Percentiles rank a stretch among this genome's conserved stretches.
Conservation (phyloP, 2,888 invertebrate genomes). For the Amiota mariae region DNA sequence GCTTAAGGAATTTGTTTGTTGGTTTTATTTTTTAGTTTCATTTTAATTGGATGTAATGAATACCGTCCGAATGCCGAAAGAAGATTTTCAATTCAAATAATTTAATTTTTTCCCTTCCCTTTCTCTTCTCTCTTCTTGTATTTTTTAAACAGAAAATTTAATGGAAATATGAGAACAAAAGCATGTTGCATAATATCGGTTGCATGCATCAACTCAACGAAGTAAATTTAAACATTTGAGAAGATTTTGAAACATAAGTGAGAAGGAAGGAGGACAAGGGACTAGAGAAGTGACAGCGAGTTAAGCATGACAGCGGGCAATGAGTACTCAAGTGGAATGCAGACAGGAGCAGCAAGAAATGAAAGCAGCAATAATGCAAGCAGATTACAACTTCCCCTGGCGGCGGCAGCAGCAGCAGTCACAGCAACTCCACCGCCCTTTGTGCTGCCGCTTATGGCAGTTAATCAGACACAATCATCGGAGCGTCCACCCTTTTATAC, state of each 20-base stretch:
- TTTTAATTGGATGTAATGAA: slow-evolving; percentile 29
- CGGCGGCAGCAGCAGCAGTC: slow-evolving; percentile 57
- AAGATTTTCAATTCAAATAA: neutral
- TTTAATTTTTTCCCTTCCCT: neutral
- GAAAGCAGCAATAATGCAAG: neutral
- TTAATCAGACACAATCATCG: slow-evolving; percentile 54
- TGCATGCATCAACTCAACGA: slow-evolving; percentile 42
- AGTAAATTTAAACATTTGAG: slow-evolving; percentile 41
- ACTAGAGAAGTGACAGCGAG: neutral
- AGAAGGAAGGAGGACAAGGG: too few species aligned
- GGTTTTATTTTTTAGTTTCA: neutral
- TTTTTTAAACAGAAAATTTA: neutral
- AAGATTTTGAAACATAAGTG: too few species aligned
- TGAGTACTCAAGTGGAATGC: slow-evolving; percentile 36
- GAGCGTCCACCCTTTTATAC: slow-evolving; percentile 62
- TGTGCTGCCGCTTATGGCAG: slow-evolving; percentile 49
- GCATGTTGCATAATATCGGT: neutral
- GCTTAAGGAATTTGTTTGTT: slow-evolving; percentile 49
- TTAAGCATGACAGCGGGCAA: slow-evolving; percentile 34
- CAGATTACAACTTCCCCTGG: slow-evolving; percentile 41
- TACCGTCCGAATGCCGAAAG: slow-evolving; percentile 1
- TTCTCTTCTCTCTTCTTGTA: neutral
- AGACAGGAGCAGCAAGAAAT: slow-evolving; percentile 1
- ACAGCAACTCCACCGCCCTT: slow-evolving; percentile 51
- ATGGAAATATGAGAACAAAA: neutral